Evolutionary conservation across 2,797 vertebrate genomes (phyloP).

Genomic region (Taenioides sp.): DNA sequence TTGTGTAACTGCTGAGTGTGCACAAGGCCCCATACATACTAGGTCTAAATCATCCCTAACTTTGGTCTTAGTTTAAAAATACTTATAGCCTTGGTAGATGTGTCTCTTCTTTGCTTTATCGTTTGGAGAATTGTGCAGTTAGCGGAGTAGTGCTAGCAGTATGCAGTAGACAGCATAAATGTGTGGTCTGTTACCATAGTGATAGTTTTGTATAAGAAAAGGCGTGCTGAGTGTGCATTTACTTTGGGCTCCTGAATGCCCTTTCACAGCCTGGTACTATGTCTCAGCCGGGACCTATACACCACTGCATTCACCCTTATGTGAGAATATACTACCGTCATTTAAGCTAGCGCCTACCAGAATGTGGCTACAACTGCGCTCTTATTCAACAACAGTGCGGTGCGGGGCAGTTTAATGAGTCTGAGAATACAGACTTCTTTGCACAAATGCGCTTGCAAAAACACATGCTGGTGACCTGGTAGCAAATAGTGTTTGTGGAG

Average conservation of each 20-base stretch:
- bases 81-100: not conserved
- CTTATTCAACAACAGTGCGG: not conserved
- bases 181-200: slow-evolving; percentile 20
- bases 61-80: not conserved
- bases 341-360: not conserved
- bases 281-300: slow-evolving; percentile 5
- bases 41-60: not conserved
- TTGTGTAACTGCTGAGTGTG: too few species aligned
- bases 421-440: too few species aligned
- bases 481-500: slow-evolving; percentile 4
- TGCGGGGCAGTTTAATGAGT: too few species aligned
- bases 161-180: not conserved
- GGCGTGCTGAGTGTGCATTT: slow-evolving; percentile 13
- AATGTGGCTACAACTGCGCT: slow-evolving; percentile 14
- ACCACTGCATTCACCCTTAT: slow-evolving; percentile 10
- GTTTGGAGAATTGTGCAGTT: not conserved
- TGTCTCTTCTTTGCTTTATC: not conserved
- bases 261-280: slow-evolving; percentile 1
- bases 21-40: too few species aligned
- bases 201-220: slow-evolving; percentile 24
- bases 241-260: slow-evolving; percentile 9
- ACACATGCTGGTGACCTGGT: slow-evolving; percentile 14
- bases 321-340: slow-evolving; percentile 26
- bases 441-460: too few species aligned
- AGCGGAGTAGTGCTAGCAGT: too few species aligned